These are phyloP conservation scores for Venturia canescens DNA, from an alignment of 1,140 invertebrate species.

Conservation along the genomic window DNA sequence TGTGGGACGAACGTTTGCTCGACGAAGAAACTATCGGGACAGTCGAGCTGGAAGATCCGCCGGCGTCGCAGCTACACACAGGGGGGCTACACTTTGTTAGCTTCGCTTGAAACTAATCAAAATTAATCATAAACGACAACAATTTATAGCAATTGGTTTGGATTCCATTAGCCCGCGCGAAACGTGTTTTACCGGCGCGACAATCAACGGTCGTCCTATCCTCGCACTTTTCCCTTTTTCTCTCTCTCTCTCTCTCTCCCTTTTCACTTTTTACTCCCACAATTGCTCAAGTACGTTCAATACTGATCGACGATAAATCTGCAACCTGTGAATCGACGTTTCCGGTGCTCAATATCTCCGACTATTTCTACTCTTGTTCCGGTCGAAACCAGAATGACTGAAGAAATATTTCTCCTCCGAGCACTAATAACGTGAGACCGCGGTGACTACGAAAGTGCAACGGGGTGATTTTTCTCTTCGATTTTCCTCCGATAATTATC, in stretches of 20 bases:
- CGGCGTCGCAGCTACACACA: slow-evolving; percentile 56
- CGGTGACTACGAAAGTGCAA: too few relatives aligned
- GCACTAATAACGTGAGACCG: too few relatives aligned
- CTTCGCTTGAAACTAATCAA: slow-evolving; percentile 75
- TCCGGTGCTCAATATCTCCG: too few relatives aligned
- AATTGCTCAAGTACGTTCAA: slow-evolving; percentile 61
- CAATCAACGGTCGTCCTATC: neutral
- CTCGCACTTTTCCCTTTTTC: neutral
- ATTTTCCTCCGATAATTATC: too few relatives aligned
- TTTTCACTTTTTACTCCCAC: slow-evolving; percentile 52
- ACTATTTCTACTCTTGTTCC: neutral
- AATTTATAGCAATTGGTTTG: slow-evolving; percentile 76
- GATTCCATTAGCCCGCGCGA: slow-evolving; percentile 69
- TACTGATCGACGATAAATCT: neutral
- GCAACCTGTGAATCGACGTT: neutral
- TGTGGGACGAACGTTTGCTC: slow-evolving; percentile 34
- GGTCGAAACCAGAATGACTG: too few relatives aligned
- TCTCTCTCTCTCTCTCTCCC: neutral
- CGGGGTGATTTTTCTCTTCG: too few relatives aligned
- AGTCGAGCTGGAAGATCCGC: slow-evolving; percentile 42
- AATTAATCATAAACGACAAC: slow-evolving; percentile 76
- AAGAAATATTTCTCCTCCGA: too few relatives aligned
- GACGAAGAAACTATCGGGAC: slow-evolving; percentile 31
- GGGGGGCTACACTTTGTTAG: slow-evolving; percentile 72
- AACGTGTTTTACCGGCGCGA: slow-evolving; percentile 50